Conservation (phyloP, 2,113 vertebrate species). For the Psilopsiagon aymara region DNA sequence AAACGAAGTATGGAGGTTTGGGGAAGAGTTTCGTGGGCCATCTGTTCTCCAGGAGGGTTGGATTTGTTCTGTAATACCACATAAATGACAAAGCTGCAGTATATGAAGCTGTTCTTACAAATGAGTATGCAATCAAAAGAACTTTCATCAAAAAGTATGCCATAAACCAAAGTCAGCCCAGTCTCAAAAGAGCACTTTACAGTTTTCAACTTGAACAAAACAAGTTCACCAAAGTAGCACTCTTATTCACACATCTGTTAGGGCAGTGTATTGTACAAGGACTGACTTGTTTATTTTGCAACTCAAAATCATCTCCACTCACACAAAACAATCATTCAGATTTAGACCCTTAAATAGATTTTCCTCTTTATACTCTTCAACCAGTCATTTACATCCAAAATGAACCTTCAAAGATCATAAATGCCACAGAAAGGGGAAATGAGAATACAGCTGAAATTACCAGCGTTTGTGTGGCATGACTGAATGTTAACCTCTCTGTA, state of each 20-base stretch:
- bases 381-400: constrained; percentile 31
- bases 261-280: background rate
- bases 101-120: background rate
- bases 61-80: background rate
- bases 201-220: background rate
- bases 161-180: background rate
- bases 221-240: background rate
- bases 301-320: background rate
- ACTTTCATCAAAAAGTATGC: background rate
- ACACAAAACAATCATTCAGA: background rate
- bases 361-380: constrained; percentile 7
- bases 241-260: background rate
- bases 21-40: constrained; percentile 8
- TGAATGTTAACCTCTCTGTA: background rate
- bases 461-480: background rate
- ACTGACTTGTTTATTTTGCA: constrained; percentile 27
- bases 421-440: background rate
- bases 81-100: background rate
- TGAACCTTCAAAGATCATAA: background rate
- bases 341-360: background rate
- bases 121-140: background rate
- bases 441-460: background rate
- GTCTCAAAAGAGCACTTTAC: background rate
- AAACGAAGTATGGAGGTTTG: background rate
- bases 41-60: constrained; percentile 12